These are phyloP conservation scores for Lobophora halterata DNA, from an alignment of 2,888 invertebrate species.

Conservation along the genomic window DNA sequence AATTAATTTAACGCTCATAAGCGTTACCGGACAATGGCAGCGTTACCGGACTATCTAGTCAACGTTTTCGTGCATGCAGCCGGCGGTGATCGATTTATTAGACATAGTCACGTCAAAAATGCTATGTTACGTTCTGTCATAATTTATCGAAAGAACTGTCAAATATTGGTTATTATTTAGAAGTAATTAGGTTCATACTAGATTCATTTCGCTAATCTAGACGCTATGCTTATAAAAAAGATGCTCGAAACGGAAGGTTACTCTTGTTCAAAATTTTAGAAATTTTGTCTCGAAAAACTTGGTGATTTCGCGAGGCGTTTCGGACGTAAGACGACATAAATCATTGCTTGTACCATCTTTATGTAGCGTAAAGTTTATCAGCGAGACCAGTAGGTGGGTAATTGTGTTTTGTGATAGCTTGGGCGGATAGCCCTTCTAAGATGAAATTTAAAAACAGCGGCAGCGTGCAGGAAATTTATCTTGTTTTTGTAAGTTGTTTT, in stretches of 20 bases:
- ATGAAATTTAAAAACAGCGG: constrained; percentile 6
- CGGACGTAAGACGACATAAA: constrained; percentile 60
- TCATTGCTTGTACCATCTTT: constrained; percentile 56
- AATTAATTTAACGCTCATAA: too few species aligned
- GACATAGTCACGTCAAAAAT: too few species aligned
- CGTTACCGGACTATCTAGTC: too few species aligned
- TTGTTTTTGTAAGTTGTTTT: constrained; percentile 11
- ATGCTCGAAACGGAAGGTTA: constrained; percentile 46
- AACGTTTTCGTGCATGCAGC: too few species aligned
- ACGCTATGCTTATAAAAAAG: constrained; percentile 8
- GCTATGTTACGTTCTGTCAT: too few species aligned
- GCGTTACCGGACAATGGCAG: too few species aligned
- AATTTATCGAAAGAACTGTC: too few species aligned
- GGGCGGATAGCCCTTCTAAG: constrained; percentile 12
- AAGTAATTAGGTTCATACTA: too few species aligned
- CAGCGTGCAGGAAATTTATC: constrained; percentile 1
- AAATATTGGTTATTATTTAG: too few species aligned
- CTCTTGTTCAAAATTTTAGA: constrained; percentile 77
- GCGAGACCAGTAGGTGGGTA: constrained; percentile 30
- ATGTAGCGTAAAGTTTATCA: constrained; percentile 47
- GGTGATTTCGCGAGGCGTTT: constrained; percentile 55
- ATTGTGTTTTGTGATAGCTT: constrained; percentile 25
- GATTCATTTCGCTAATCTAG: not conserved
- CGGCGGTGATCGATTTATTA: too few species aligned
- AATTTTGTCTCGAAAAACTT: constrained; percentile 68